Base-by-base conservation (phyloP, 2,888 invertebrate species). In the Parasteatoda lunata region DNA sequence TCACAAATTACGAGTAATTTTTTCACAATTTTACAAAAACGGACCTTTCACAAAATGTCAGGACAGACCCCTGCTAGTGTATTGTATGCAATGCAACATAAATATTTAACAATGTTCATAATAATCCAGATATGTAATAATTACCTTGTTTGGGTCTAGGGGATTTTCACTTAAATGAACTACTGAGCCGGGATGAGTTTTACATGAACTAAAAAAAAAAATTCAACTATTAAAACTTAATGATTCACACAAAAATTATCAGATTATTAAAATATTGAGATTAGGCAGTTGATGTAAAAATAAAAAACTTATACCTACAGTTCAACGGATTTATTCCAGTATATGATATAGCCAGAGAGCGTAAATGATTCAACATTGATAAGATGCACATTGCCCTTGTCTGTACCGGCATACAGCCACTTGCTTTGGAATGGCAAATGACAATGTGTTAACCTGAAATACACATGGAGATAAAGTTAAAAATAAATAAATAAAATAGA, bases 251-350 rank as follows among this genome's bases (percentile, higher is more conserved):
- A 52, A 30, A 52, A 73, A 30, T 54, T 9, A 7, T 4, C 4
- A 6, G 4, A 15, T 30, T 30, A 75, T 54, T 49, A 30, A 30
- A 49, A 77, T 68, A 51, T 68, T 15, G 48, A 77, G 15, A 8
- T 3, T 13, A 68, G 5, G 6, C 7, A 30, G 59, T 3, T 65
- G 9, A 68, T 48, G 15, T 45, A 6, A 5, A 11, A 54, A 30
- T 30, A 30, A 30, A n/a, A 30, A 30, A 30, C 30, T 30, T 70
- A 59, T 54, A 85, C 97, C 96, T 93, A 99, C 98, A 98, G 94
- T 95, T 99, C 99, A 93, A 99, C 99, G 91, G 98, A 98, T 94
- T 99, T 99, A 94, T 99, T 99, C 99, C 99, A 99, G 94, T 99
- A 98, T 94, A 99, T 98, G 93, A 98, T 95, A 94, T 99, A 99